These are phyloP conservation scores for Pluvianellus socialis DNA, from an alignment of 2,113 vertebrate species.

Conservation along the genomic window DNA sequence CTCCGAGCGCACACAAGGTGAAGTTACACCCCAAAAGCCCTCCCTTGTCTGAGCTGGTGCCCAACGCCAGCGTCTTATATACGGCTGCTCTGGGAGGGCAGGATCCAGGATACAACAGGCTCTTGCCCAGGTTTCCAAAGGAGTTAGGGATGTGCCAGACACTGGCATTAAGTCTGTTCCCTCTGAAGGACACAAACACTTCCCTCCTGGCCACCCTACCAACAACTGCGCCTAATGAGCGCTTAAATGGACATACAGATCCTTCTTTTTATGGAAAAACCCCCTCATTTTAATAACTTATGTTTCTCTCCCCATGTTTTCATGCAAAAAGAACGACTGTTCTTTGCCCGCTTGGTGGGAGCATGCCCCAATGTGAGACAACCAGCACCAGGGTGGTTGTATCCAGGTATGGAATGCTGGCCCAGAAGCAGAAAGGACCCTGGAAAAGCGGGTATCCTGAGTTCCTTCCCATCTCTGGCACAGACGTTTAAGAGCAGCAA, in stretches of 20 bases:
- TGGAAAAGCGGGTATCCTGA: accelerated
- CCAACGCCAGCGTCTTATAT: not conserved
- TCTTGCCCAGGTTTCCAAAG: not conserved
- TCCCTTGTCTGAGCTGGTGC: not conserved
- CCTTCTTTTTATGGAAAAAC: not conserved
- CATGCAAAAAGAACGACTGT: not conserved
- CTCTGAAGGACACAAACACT: not conserved
- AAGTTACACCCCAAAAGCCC: not conserved
- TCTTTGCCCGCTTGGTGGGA: not conserved
- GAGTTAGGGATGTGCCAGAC: not conserved
- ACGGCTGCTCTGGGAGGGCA: not conserved
- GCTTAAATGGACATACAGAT: not conserved
- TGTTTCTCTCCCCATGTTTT: not conserved
- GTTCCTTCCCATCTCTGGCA: not conserved
- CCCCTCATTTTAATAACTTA: not conserved
- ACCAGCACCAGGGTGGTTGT: not conserved
- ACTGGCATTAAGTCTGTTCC: not conserved
- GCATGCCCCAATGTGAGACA: not conserved
- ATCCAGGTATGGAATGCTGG: not conserved
- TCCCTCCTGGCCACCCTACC: not conserved
- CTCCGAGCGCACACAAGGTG: not conserved
- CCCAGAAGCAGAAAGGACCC: not conserved
- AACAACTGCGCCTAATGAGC: not conserved
- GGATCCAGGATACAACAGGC: not conserved
- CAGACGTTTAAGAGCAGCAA: not conserved